Conservation (phyloP, 1,140 invertebrate genomes). For the Mycetomoellerius zeteki region DNA sequence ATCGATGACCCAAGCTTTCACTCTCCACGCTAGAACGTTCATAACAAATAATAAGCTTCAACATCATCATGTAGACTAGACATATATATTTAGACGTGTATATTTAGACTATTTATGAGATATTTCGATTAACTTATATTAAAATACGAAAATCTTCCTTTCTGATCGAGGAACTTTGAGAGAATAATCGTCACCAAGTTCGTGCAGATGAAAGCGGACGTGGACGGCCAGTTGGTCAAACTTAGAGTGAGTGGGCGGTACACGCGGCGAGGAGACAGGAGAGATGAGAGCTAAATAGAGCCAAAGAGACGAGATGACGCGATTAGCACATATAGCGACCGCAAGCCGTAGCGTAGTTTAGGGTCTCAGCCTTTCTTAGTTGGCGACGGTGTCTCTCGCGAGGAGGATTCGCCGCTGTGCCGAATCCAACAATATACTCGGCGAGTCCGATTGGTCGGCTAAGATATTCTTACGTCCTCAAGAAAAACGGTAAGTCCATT, state of each 20-base stretch:
- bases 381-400: constrained; percentile 84
- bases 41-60: not conserved
- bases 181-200: not conserved
- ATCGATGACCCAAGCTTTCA: not conserved
- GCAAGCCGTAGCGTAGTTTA: constrained; percentile 51
- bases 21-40: not conserved
- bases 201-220: constrained; percentile 5
- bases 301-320: constrained; percentile 58
- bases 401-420: constrained; percentile 72
- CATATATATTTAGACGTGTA: too few relatives aligned
- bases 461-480: constrained; percentile 64
- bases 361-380: constrained; percentile 74
- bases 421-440: constrained; percentile 39
- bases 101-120: too few relatives aligned
- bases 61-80: not conserved
- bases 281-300: constrained; percentile 58
- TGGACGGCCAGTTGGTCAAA: constrained; percentile 30
- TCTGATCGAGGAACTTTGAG: not conserved
- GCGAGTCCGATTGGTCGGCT: constrained; percentile 12
- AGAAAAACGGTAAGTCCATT: constrained; percentile 71
- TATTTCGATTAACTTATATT: not conserved
- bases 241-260: constrained; percentile 32
- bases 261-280: constrained; percentile 4
- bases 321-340: constrained; percentile 40
- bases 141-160: not conserved